These are phyloP conservation scores for Hylaea fasciaria DNA, from an alignment of 2,888 invertebrate species.

Conservation along the genomic window DNA sequence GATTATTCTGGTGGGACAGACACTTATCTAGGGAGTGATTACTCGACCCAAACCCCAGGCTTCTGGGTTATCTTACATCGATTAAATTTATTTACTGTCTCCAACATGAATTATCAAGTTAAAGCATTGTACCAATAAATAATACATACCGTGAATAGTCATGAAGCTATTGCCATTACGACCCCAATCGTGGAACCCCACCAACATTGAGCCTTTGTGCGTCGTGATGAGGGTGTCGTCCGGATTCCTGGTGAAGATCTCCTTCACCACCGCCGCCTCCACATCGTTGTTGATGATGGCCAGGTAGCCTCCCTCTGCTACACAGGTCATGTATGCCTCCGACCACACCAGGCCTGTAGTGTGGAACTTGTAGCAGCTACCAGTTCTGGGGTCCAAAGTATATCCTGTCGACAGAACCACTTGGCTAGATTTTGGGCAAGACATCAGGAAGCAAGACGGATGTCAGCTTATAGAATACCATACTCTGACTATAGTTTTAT, in stretches of 20 bases:
- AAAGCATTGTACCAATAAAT: too few species aligned
- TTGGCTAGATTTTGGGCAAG: too few species aligned
- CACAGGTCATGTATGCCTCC: conserved; percentile 58
- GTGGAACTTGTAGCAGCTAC: conserved; percentile 66
- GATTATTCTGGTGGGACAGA: too few species aligned
- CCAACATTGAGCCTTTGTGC: too few species aligned
- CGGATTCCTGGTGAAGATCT: neutral
- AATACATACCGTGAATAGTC: conserved; percentile 10
- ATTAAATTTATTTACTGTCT: too few species aligned
- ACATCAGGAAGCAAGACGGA: too few species aligned
- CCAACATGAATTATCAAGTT: too few species aligned
- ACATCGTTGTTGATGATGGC: conserved; percentile 58
- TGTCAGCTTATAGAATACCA: too few species aligned
- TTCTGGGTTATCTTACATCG: too few species aligned
- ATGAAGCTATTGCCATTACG: neutral
- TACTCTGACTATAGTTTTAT: too few species aligned
- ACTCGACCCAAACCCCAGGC: too few species aligned
- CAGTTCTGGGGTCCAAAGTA: conserved; percentile 47
- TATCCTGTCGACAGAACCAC: conserved; percentile 50
- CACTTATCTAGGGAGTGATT: too few species aligned
- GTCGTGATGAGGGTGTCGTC: neutral
- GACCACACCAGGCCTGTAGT: conserved; percentile 52
- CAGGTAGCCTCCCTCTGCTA: conserved; percentile 60
- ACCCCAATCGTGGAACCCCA: conserved; percentile 14
- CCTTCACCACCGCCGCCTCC: conserved; percentile 1